Evolutionary conservation across 2,113 vertebrate genomes (phyloP), one percentile per base, ranked within the genome.

Genomic region (Fregata magnificens): DNA sequence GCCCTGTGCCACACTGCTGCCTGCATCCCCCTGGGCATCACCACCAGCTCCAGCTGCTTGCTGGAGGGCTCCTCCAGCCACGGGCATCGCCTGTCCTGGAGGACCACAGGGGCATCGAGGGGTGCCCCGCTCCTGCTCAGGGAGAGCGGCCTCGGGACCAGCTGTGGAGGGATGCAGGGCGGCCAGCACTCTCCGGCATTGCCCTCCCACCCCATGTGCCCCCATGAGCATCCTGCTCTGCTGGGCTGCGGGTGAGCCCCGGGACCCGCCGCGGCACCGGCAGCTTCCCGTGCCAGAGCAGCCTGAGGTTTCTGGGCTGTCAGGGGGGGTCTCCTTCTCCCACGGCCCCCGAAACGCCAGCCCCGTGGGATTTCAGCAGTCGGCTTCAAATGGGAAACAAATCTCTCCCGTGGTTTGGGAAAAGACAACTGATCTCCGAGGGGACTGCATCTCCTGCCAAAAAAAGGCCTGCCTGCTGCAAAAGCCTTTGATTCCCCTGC

Each of bases 401-500:
- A 97, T 83, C 94, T 96, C 92, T 96, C 63, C 65, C 0, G 11
- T 94, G 92, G 61, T 95, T 91, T 73, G 85, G 95, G 92, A 92
- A 95, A 93, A 96, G 93, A 95, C 92, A 96, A 87, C 70, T 3
- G 36, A 25, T 96, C 91, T 97, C 95, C 0, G 85, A 84, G 69
- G 91, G 92, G 95, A 96, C 73, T 89, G 91, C 79, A 83, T 96
- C 90, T 93, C 73, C 93, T 97, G 91, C 85, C 95, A 97, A 96
- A 97, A 94, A 90, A 95, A 95, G 89, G 84, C 92, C 87, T 94
- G 82, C 78, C 92, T 93, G 82, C 88, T 95, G 96, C 95, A 97
- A 95, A 97, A 96, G 95, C 87, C 95, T 97, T 97, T 98, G 95
- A 96, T 97, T 98, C 95, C 96, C 89, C 87, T 34, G 87, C 73